Conservation (phyloP, 2,888 invertebrate species). For the Zelleria hepariella region DNA sequence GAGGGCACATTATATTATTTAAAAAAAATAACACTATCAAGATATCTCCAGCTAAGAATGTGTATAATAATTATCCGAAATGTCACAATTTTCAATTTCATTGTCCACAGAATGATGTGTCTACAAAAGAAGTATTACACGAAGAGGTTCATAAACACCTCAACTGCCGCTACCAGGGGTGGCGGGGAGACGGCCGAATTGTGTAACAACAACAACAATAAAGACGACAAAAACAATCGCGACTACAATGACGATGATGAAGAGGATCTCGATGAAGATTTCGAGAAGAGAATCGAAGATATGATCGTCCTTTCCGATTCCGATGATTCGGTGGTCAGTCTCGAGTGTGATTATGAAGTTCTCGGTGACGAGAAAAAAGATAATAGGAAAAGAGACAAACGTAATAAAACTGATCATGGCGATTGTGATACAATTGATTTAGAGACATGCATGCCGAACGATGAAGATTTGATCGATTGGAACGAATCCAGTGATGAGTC, state of each 20-base stretch:
- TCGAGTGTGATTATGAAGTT: background rate
- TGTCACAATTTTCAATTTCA: background rate
- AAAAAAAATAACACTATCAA: too few species aligned
- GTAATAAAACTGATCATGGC: background rate
- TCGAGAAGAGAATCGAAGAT: background rate
- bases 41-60: too few species aligned
- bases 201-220: background rate
- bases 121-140: background rate
- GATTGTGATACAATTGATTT: background rate
- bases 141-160: background rate
- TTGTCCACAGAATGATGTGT: background rate
- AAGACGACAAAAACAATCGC: background rate
- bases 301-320: background rate
- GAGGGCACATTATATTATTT: too few species aligned
- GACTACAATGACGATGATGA: background rate
- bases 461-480: background rate
- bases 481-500: background rate
- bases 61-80: too few species aligned
- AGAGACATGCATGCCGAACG: too few species aligned
- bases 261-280: background rate
- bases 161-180: background rate
- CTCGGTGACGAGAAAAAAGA: background rate
- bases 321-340: background rate
- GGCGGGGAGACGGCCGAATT: background rate
- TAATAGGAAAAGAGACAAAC: background rate